Conservation (phyloP, 2,113 vertebrate genomes). For the Falco punctatus region DNA sequence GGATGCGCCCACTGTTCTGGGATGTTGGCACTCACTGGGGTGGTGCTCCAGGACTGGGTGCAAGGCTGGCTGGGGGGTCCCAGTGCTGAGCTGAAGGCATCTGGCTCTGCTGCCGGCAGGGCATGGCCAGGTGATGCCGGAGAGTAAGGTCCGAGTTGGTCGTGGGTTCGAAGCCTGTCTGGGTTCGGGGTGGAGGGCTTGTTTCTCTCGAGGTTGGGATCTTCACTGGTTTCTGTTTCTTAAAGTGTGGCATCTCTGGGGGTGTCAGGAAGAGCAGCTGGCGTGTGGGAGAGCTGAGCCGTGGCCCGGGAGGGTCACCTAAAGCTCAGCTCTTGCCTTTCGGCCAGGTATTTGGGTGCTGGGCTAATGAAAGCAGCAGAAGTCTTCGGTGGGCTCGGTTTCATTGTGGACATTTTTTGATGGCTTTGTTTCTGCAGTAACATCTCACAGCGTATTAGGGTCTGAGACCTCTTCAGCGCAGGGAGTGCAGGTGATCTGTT, state of each 20-base stretch:
- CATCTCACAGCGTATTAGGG: not conserved
- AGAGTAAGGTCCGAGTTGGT: fast-evolving
- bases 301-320: not conserved
- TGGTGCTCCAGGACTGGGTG: not conserved
- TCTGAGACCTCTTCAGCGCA: not conserved
- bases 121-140: fast-evolving
- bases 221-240: not conserved
- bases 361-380: not conserved
- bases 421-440: not conserved
- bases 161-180: fast-evolving
- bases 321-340: not conserved
- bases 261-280: not conserved
- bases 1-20: fast-evolving
- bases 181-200: not conserved
- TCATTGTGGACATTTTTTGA: not conserved
- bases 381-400: not conserved
- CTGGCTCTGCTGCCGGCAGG: not conserved
- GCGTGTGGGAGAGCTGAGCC: not conserved
- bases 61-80: not conserved
- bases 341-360: not conserved
- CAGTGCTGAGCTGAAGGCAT: not conserved
- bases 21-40: fast-evolving
- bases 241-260: not conserved
- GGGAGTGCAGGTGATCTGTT: not conserved
- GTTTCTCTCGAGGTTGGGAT: not conserved